These are phyloP conservation scores for Cliona cf. orientalis DNA, from an alignment of 37 sponge, comb jelly and placozoan species.

Conservation along the genomic window DNA sequence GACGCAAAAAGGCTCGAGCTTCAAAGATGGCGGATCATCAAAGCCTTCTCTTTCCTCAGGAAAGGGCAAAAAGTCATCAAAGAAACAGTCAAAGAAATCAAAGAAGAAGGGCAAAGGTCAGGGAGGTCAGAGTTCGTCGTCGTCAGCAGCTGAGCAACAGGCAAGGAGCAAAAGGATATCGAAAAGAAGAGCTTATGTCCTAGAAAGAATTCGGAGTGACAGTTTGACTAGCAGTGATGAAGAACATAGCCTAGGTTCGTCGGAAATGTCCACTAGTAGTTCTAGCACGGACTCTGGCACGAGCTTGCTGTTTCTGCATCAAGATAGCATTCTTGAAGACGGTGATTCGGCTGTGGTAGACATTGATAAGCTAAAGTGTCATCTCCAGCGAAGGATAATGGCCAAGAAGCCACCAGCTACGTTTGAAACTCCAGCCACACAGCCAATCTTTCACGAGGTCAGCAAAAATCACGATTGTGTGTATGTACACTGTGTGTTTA, in stretches of 20 bases:
- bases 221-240: conserved; percentile 64
- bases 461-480: not conserved
- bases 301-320: not conserved
- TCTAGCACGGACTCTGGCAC: not conserved
- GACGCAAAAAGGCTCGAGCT: not conserved
- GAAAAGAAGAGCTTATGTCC: not conserved
- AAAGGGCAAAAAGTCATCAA: conserved; percentile 31
- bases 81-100: conserved; percentile 26
- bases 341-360: not conserved
- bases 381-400: conserved; percentile 36
- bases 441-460: conserved; percentile 65
- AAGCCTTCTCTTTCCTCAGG: not conserved
- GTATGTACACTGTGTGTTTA: too few relatives aligned
- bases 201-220: conserved; percentile 42
- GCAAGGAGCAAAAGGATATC: too few relatives aligned
- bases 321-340: not conserved
- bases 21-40: too few relatives aligned
- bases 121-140: not conserved
- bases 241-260: conserved; percentile 14
- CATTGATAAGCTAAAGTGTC: conserved; percentile 1
- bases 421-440: conserved; percentile 61
- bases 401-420: conserved; percentile 60
- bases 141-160: too few relatives aligned
- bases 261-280: not conserved
- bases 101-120: conserved; percentile 18